Conservation (phyloP, 2,888 invertebrate species). For the Pseudeuparius sepicola region DNA sequence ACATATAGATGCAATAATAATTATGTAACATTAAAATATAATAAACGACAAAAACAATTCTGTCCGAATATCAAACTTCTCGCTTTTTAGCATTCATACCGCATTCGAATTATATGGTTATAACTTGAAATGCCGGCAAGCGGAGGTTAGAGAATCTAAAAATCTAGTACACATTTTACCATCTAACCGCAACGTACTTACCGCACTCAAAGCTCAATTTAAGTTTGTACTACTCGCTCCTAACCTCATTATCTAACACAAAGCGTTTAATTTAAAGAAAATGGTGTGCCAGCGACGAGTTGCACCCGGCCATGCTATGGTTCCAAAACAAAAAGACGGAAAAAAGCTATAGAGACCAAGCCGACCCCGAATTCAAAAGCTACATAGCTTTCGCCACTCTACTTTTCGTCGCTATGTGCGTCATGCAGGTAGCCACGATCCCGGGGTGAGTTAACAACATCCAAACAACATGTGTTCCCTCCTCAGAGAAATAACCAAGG, state of each 20-base stretch:
- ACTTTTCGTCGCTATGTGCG: conserved; percentile 66
- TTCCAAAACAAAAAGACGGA: conserved; percentile 70
- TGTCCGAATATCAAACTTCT: conserved; percentile 2
- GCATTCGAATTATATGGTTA: conserved; percentile 1
- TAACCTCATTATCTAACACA: too few relatives aligned
- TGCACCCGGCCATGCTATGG: conserved; percentile 72
- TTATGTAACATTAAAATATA: too few relatives aligned
- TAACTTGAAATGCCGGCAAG: too few relatives aligned
- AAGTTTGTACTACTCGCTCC: neutral
- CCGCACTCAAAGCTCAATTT: neutral
- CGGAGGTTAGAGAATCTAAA: too few relatives aligned
- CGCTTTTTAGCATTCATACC: neutral
- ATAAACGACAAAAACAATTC: too few relatives aligned
- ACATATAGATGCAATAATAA: too few relatives aligned
- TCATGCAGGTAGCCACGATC: conserved; percentile 70
- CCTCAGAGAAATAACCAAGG: too few relatives aligned
- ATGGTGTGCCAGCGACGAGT: conserved; percentile 57
- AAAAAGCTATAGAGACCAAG: conserved; percentile 64
- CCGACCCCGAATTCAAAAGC: conserved; percentile 75
- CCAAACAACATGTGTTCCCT: too few relatives aligned
- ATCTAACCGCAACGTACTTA: neutral
- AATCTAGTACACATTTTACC: too few relatives aligned
- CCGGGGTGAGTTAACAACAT: conserved; percentile 52
- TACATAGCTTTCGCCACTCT: conserved; percentile 72
- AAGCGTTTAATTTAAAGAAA: too few relatives aligned